A percentile compares a stretch with the other conserved stretches of the same genome.
phyloP scores from a whole-genome alignment of 2,113 vertebrate genomes.

The Epinephelus lanceolatus region DNA sequence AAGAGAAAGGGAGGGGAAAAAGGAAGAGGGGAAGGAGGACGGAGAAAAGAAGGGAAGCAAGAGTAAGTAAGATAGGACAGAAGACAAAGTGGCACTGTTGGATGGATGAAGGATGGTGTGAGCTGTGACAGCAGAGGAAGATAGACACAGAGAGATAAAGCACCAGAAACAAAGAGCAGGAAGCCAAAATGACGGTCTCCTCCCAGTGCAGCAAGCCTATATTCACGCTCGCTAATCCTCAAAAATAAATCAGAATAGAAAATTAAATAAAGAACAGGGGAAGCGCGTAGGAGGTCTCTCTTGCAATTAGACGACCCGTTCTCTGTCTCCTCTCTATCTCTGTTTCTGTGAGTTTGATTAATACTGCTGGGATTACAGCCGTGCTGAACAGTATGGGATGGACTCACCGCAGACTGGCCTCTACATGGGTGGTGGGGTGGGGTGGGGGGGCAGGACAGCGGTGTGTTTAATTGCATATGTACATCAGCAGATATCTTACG shows the following conservation, averaged over 20 bases:
- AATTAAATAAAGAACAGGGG: conserved; percentile 73
- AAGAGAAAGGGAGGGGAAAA: conserved; percentile 31
- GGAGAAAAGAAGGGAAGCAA: conserved; percentile 27
- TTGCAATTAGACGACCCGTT: conserved; percentile 74
- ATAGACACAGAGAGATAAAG: conserved; percentile 60
- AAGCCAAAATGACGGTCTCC: conserved; percentile 61
- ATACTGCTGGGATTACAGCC: conserved; percentile 55
- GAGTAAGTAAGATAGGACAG: conserved; percentile 54
- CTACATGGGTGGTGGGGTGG: not conserved
- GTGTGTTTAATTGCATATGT: conserved; percentile 17
- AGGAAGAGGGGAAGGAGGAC: conserved; percentile 23
- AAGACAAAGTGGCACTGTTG: conserved; percentile 58
- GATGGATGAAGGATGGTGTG: conserved; percentile 63
- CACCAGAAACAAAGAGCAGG: conserved; percentile 53
- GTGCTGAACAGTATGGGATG: conserved; percentile 21
- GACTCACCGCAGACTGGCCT: not conserved
- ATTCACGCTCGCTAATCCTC: conserved; percentile 64
- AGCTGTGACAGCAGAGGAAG: conserved; percentile 64
- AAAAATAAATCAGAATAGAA: conserved; percentile 68
- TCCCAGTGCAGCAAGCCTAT: conserved; percentile 61
- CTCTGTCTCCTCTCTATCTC: conserved; percentile 13
- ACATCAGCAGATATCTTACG: conserved; percentile 17
- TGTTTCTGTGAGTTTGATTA: conserved; percentile 60
- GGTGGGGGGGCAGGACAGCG: not conserved
- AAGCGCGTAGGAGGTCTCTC: conserved; percentile 73